A percentile compares a stretch with the other conserved stretches of the same genome.
Conservation (phyloP, 2,888 invertebrate genomes). For the Idaea straminata region DNA sequence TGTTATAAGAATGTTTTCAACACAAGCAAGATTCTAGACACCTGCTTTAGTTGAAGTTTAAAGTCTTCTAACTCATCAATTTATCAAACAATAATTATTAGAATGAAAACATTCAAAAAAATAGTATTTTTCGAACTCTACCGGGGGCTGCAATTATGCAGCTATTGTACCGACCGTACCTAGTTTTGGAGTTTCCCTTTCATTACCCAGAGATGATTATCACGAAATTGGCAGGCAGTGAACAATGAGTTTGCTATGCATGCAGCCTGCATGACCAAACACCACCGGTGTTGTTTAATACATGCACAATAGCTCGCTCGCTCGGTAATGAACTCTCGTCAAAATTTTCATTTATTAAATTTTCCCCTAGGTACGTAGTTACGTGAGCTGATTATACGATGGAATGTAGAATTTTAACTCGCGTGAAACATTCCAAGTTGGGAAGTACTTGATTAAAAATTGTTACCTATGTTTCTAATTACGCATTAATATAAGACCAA, state of each 20-base stretch:
- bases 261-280: conserved; percentile 45
- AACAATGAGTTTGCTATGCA: conserved; percentile 29
- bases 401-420: not conserved
- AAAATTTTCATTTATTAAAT: not conserved
- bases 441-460: conserved; percentile 1
- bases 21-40: too few species aligned
- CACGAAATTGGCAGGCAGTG: conserved; percentile 27
- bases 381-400: not conserved
- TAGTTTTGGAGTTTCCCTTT: conserved; percentile 23
- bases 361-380: not conserved
- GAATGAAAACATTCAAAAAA: too few species aligned
- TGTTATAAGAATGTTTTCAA: too few species aligned
- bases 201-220: conserved; percentile 27
- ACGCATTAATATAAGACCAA: not conserved
- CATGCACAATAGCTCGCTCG: not conserved
- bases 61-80: too few species aligned
- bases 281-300: conserved; percentile 34
- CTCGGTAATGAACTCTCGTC: not conserved
- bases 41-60: too few species aligned
- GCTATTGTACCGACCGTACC: too few species aligned
- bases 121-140: too few species aligned
- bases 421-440: not conserved
- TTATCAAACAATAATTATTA: too few species aligned
- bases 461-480: not conserved
- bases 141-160: too few species aligned